Percentiles rank a stretch among this genome's conserved stretches.
Evolutionary conservation across 2,888 invertebrate genomes (phyloP).

Genomic region (Yponomeuta cagnagella): DNA sequence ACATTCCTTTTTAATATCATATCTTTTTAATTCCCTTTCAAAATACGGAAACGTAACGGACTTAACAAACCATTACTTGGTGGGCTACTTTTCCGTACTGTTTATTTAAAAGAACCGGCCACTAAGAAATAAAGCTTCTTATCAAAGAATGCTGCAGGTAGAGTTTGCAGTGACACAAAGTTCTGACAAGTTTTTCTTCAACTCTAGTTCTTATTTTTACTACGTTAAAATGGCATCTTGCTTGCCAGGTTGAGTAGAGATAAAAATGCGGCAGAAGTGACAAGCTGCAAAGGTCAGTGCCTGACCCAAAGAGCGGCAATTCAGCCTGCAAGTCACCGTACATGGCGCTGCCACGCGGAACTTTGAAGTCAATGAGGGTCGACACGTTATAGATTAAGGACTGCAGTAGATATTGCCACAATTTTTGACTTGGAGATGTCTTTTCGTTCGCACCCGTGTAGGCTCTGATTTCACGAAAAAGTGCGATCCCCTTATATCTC

Average conservation of each 20-base stretch:
- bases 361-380: slow-evolving; percentile 1
- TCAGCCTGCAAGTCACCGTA: slow-evolving; percentile 28
- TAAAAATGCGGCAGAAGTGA: slow-evolving; percentile 4
- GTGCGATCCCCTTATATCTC: too few species aligned
- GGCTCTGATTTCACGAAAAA: too few species aligned
- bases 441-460: too few species aligned
- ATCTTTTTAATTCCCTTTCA: not conserved
- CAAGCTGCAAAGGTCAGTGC: slow-evolving; percentile 18
- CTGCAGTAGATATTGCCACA: too few species aligned
- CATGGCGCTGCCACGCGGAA: slow-evolving; percentile 19
- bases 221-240: not conserved
- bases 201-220: not conserved
- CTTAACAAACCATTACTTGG: too few species aligned
- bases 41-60: not conserved
- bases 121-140: not conserved
- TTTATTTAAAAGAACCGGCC: not conserved
- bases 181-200: not conserved
- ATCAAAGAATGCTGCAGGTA: not conserved
- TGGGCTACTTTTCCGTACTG: too few species aligned
- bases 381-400: not conserved
- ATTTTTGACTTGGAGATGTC: too few species aligned
- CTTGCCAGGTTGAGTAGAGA: not conserved
- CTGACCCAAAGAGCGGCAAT: slow-evolving; percentile 19
- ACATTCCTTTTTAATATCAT: not conserved
- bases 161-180: not conserved